A percentile compares a stretch with the other conserved stretches of the same genome.
These are phyloP conservation scores for Digitonthophagus gazella DNA, from an alignment of 2,888 invertebrate genomes.

Conservation along the genomic window DNA sequence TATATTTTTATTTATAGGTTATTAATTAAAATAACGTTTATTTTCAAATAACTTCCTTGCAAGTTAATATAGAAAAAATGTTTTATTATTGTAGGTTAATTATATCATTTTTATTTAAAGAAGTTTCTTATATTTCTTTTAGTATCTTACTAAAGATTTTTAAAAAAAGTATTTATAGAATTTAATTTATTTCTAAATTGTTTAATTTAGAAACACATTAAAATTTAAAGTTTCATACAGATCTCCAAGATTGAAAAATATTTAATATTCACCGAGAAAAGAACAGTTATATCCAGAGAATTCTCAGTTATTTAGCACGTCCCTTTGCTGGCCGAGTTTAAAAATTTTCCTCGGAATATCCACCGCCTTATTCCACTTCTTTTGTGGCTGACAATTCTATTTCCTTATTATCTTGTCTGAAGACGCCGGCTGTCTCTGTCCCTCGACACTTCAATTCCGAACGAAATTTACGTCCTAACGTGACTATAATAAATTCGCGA, in stretches of 20 bases:
- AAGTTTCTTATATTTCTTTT: too few relatives aligned
- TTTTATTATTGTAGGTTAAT: too few relatives aligned
- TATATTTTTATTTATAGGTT: too few relatives aligned
- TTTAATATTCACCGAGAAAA: background rate
- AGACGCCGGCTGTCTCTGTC: background rate
- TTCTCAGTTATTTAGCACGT: background rate
- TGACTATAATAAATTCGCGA: background rate
- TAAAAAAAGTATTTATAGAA: too few relatives aligned
- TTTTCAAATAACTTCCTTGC: too few relatives aligned
- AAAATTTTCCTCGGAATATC: constrained; percentile 1
- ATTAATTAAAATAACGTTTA: too few relatives aligned
- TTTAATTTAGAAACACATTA: too few relatives aligned
- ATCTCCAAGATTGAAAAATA: background rate
- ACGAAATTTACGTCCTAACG: background rate
- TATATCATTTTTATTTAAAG: too few relatives aligned
- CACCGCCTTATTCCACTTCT: background rate
- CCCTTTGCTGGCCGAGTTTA: background rate
- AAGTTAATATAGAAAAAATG: too few relatives aligned
- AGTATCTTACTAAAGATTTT: too few relatives aligned
- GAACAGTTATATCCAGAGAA: background rate
- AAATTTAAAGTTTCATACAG: background rate
- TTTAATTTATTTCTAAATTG: too few relatives aligned
- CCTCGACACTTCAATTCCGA: background rate
- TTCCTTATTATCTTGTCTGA: constrained; percentile 9
- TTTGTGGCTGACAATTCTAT: constrained; percentile 10